Base-by-base conservation (phyloP, 2,888 invertebrate genomes). In the Xanthia togata region DNA sequence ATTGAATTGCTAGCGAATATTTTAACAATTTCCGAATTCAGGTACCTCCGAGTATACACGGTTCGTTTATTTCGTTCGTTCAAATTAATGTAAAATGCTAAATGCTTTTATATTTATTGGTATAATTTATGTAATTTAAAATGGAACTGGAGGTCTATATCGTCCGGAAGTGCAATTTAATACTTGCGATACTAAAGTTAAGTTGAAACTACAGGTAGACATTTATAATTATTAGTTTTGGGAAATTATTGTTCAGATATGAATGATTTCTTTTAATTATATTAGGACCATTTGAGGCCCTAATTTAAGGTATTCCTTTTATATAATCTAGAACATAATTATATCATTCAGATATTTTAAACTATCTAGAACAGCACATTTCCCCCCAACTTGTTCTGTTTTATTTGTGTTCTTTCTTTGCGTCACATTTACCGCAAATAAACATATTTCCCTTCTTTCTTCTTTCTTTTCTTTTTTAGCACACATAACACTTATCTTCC, bases 51-150 rank as follows among this genome's bases (percentile, higher is more conserved):
- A 77, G 83, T 73, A 63, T 74, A 53, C 53, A 70, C 73, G 80
- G 83, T 82, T 85, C 86, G 87, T 86, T 86, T 79, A 87, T 82
- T 87, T 41, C 60, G 87, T 87, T 78, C 73, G 85, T 85, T 84
- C 78, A 60, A 71, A 75, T 85, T 84, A 79, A 79, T 76, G 76
- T 82, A 68, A 86, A 87, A 85, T 84, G 62, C 41, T 79, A 76
- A 82, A 84, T 69, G 76, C 65, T 69, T 72, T 74, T 81, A 68
- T 81, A 73, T 87, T 84, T 82, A 85, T 82, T 74, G 77, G 64
- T 55, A 73, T 76, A 82, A 78, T 87, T 87, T 78, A 77, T 86
- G 60, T 78, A 69, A 82, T 82, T 50, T 82, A 72, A 47, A n/a
- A 50, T 53, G 50, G 41, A 4, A n/a, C 26, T 59, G 69, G 38